Base-by-base conservation (phyloP, 2,888 invertebrate species). In the Nomada fabriciana region DNA sequence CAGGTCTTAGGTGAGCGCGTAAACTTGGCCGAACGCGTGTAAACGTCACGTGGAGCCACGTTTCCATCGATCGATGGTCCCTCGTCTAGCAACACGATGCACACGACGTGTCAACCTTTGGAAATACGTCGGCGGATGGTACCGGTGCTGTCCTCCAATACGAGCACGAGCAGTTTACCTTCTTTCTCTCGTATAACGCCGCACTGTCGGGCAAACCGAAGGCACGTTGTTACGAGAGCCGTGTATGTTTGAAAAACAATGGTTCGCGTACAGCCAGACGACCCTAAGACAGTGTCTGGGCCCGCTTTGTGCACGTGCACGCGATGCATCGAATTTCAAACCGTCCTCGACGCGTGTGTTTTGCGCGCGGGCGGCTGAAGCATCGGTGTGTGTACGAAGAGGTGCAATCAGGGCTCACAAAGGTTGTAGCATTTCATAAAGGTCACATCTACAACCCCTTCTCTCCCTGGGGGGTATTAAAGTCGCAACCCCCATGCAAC, bases 401-500 rank as follows among this genome's bases (percentile, higher is more conserved):
- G 87, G 87, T 87, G 88, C 89, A 91, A 90, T 90, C 90, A 89
- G 87, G 87, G 85, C 84, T 84, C 83, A 86, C 88, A 91, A 88
- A 91, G 91, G 90, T 89, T 90, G 89, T 89, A 92, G 83, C 91
- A 91, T 92, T 91, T 92, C 88, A 91, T 90, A 92, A 92, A 92
- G 92, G 92, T 92, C 91, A 90, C 84, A 90, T 88, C 76, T 81
- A 78, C 80, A 80, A 64, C 81, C 77, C 84, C 80, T 7, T 76
- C 78, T 72, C 82, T 88, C 89, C 88, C 91, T 86, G 81, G 86
- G 90, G 91, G 86, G 86, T 90, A 90, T 90, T 90, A 90, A 92
- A 92, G 92, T 91, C 90, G 90, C 89, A 90, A 86, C 84, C 84
- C 81, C 81, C 55, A 3, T 15, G 68, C 73, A 75, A 25, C 64